Evolutionary conservation across 2,797 vertebrate species (phyloP).

Genomic region (Helarctos malayanus): DNA sequence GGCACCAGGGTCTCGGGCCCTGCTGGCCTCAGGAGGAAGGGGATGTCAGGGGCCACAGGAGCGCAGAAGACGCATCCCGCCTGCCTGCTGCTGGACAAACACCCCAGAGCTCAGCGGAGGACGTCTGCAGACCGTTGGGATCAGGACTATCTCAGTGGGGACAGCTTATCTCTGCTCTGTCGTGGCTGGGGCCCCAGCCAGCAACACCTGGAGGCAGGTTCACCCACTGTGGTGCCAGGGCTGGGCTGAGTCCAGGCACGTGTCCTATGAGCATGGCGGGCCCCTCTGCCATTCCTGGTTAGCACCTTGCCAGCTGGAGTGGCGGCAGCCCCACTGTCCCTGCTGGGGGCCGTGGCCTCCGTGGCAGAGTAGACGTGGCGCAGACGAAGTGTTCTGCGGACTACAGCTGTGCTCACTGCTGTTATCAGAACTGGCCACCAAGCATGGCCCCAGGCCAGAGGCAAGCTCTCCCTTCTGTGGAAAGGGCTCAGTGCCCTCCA

Average conservation of each 20-base stretch:
- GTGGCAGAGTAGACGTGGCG: background rate
- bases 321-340: background rate
- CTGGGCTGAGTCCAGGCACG: background rate
- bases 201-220: background rate
- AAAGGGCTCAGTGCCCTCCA: background rate
- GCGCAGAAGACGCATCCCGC: background rate
- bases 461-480: background rate
- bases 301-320: background rate
- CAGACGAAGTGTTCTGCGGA: background rate
- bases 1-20: background rate
- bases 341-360: background rate
- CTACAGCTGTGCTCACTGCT: background rate
- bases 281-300: background rate
- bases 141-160: too few species aligned
- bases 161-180: too few species aligned
- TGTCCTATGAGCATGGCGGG: background rate
- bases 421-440: background rate
- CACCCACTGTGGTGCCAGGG: background rate
- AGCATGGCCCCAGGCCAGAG: background rate
- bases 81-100: rapidly evolving
- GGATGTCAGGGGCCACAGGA: background rate
- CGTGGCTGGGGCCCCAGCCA: rapidly evolving
- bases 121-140: background rate
- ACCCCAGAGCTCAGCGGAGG: background rate
- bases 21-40: background rate